Conservation (phyloP, 2,113 vertebrate genomes). For the Spea multiplicata region DNA sequence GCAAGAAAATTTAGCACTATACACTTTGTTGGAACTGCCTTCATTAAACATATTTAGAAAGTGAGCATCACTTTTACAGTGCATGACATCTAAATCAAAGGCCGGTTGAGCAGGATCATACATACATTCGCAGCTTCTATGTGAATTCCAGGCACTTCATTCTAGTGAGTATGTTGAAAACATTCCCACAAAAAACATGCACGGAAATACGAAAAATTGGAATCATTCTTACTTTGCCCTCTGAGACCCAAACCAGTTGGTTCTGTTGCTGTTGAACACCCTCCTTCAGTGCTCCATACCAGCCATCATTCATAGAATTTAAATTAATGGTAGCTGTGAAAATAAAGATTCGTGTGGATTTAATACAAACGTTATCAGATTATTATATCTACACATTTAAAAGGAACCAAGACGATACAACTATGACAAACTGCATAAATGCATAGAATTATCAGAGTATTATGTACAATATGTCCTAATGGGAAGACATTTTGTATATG, state of each 20-base stretch:
- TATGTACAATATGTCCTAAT: too few relatives aligned
- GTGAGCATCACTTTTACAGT: slow-evolving; percentile 24
- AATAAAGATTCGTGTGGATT: neutral
- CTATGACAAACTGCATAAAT: too few relatives aligned
- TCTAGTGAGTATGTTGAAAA: slow-evolving; percentile 46
- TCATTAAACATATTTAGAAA: neutral
- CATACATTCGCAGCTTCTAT: slow-evolving; percentile 39
- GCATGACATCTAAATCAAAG: slow-evolving; percentile 47
- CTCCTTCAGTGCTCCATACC: slow-evolving; percentile 96
- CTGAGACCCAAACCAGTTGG: slow-evolving; percentile 97
- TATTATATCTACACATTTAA: too few relatives aligned
- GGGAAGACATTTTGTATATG: too few relatives aligned
- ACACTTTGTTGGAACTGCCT: neutral
- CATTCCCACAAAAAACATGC: slow-evolving; percentile 46
- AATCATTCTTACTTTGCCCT: slow-evolving; percentile 86
- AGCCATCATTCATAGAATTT: slow-evolving; percentile 98
- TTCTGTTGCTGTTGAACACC: slow-evolving; percentile 95
- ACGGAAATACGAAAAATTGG: slow-evolving; percentile 8
- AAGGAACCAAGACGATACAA: too few relatives aligned
- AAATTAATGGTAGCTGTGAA: slow-evolving; percentile 91
- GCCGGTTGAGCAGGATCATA: slow-evolving; percentile 37
- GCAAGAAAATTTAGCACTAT: neutral
- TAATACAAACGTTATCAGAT: neutral
- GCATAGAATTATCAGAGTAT: too few relatives aligned
- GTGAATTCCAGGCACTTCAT: slow-evolving; percentile 48